Evolutionary conservation across 2,797 vertebrate species (phyloP).

Genomic region (Morelia viridis): DNA sequence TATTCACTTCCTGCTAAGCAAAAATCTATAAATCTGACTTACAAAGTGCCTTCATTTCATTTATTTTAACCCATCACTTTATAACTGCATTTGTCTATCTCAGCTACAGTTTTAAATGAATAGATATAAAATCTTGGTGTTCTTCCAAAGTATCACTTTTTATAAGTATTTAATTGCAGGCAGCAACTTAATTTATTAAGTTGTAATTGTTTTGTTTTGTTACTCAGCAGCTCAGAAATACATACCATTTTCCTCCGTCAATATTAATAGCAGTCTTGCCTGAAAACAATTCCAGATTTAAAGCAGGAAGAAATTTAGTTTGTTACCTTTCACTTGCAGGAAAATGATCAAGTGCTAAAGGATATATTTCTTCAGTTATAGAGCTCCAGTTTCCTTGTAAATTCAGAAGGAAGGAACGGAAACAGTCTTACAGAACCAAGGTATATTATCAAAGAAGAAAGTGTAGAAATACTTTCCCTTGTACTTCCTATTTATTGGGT

Average conservation of each 20-base stretch:
- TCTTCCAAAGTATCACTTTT: constrained; percentile 18
- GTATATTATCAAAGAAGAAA: neutral
- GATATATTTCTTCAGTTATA: constrained; percentile 41
- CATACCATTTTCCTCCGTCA: constrained; percentile 54
- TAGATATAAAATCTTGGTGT: constrained; percentile 49
- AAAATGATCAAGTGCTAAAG: constrained; percentile 38
- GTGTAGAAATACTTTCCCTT: neutral
- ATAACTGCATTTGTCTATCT: constrained; percentile 57
- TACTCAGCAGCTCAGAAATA: constrained; percentile 49
- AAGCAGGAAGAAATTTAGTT: constrained; percentile 30
- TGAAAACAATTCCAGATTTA: constrained; percentile 52
- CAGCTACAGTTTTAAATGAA: constrained; percentile 65
- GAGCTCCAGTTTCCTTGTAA: constrained; percentile 18
- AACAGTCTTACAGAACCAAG: neutral
- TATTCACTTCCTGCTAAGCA: constrained; percentile 36
- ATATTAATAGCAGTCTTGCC: neutral
- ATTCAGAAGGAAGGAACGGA: neutral
- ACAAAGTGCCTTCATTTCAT: constrained; percentile 45
- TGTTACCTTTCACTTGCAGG: constrained; percentile 25
- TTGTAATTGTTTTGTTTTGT: constrained; percentile 61
- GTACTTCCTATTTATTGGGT: neutral
- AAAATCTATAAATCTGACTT: constrained; percentile 55
- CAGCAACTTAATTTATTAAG: constrained; percentile 15
- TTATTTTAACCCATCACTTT: constrained; percentile 55
- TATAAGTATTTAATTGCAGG: constrained; percentile 48